These are phyloP conservation scores for Pipa parva DNA, from an alignment of 2,113 vertebrate species.

Conservation along the genomic window DNA sequence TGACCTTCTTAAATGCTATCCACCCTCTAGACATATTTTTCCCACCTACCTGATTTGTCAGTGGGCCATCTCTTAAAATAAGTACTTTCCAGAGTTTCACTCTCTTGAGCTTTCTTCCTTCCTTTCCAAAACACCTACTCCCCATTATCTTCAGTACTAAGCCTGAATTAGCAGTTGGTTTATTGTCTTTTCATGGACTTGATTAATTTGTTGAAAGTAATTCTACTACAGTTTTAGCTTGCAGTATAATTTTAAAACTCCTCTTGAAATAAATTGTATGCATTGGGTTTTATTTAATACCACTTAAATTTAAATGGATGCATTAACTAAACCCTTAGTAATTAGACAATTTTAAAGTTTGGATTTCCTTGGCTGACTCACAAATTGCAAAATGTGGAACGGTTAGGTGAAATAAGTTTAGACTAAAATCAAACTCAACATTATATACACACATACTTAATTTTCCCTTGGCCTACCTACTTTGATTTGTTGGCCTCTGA, in stretches of 20 bases:
- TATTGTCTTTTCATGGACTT: background rate
- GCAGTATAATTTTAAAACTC: background rate
- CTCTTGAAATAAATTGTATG: background rate
- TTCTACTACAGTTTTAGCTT: background rate
- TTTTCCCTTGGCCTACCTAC: conserved; percentile 13
- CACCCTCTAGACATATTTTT: conserved; percentile 23
- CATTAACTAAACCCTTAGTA: background rate
- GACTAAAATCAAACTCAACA: background rate
- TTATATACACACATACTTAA: conserved; percentile 8
- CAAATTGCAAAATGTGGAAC: background rate
- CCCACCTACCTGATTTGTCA: conserved; percentile 33
- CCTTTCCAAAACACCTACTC: conserved; percentile 40
- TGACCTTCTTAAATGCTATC: conserved; percentile 24
- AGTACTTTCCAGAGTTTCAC: conserved; percentile 9
- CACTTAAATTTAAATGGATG: background rate
- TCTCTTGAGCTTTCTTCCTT: conserved; percentile 30
- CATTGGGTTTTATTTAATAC: background rate
- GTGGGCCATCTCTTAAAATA: conserved; percentile 16
- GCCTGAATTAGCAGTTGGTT: background rate
- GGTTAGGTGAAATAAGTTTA: background rate
- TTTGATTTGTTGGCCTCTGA: conserved; percentile 48
- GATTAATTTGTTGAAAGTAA: background rate
- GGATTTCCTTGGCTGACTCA: background rate
- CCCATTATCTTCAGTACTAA: conserved; percentile 14
- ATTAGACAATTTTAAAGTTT: background rate